Percentiles rank a stretch among this genome's conserved stretches.
Conservation (phyloP, 2,113 vertebrate species). For the Sylvia atricapilla region DNA sequence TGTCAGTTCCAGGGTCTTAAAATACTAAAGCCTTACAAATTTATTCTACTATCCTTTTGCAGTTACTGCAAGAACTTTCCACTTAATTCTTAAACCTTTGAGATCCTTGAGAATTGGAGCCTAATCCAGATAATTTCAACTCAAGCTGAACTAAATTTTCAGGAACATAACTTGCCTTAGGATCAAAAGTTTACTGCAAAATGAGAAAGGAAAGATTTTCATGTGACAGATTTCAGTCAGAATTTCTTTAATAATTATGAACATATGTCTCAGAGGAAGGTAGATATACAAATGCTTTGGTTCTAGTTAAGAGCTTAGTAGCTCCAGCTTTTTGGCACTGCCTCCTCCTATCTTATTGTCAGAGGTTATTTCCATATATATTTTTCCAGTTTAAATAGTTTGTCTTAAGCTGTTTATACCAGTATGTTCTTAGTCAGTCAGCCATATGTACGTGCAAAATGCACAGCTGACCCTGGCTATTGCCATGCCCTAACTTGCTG, state of each 20-base stretch:
- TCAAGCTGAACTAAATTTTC: not conserved
- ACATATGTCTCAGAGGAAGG: not conserved
- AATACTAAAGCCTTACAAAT: not conserved
- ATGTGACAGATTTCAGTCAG: not conserved
- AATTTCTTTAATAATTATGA: not conserved
- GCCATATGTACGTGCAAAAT: not conserved
- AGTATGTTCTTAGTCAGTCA: not conserved
- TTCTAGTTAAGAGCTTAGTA: accelerated
- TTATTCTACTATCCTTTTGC: not conserved
- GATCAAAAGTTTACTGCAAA: not conserved
- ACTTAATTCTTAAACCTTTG: not conserved
- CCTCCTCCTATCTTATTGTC: not conserved
- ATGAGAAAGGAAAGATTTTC: not conserved
- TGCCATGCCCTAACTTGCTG: not conserved
- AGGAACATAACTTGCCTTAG: not conserved
- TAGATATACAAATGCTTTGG: not conserved
- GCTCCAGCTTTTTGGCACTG: not conserved
- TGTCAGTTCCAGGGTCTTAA: not conserved
- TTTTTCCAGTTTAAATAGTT: not conserved
- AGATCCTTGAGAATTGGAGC: not conserved
- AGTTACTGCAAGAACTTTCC: not conserved
- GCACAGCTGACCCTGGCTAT: not conserved
- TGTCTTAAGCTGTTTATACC: not conserved
- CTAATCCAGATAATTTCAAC: not conserved
- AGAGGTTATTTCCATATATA: not conserved